A percentile compares a stretch with the other conserved stretches of the same genome.
Evolutionary conservation across 2,113 vertebrate genomes (phyloP).

Genomic region (Microcebus tavaratra): DNA sequence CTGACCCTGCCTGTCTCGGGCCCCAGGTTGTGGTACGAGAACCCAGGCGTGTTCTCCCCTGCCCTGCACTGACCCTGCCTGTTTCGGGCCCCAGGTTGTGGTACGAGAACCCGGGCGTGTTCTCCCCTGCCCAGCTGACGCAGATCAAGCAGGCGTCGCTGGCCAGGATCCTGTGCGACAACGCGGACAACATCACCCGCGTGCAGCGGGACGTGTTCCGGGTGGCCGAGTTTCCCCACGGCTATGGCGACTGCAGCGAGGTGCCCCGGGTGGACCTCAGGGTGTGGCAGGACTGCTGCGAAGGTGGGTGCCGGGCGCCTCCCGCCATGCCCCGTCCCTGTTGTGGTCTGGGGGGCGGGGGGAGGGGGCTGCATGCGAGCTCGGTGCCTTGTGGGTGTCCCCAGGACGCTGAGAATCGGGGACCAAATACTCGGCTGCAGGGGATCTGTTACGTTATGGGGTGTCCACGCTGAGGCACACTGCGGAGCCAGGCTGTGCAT

Average conservation of each 20-base stretch:
- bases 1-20: not conserved
- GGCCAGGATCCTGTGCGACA: slow-evolving; percentile 94
- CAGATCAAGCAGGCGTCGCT: slow-evolving; percentile 96
- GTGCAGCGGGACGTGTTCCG: slow-evolving; percentile 94
- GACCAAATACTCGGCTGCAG: rapidly evolving
- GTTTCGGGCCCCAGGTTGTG: slow-evolving; percentile 90
- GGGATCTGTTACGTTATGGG: too few relatives aligned
- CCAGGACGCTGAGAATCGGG: not conserved
- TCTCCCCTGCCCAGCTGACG: slow-evolving; percentile 95
- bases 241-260: slow-evolving; percentile 92
- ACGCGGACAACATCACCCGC: slow-evolving; percentile 96
- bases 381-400: not conserved
- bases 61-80: slow-evolving; percentile 92
- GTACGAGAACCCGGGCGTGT: slow-evolving; percentile 97
- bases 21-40: slow-evolving; percentile 97
- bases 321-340: too few relatives aligned
- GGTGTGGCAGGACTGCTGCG: slow-evolving; percentile 99
- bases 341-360: too few relatives aligned
- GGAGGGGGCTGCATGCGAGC: too few relatives aligned
- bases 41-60: slow-evolving; percentile 94
- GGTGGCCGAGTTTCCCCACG: slow-evolving; percentile 93
- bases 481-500: not conserved
- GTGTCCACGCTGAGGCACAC: rapidly evolving
- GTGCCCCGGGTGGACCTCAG: slow-evolving; percentile 94
- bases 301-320: slow-evolving; percentile 85